Base-by-base conservation (phyloP, 2,113 vertebrate species). In the Cygnus atratus region DNA sequence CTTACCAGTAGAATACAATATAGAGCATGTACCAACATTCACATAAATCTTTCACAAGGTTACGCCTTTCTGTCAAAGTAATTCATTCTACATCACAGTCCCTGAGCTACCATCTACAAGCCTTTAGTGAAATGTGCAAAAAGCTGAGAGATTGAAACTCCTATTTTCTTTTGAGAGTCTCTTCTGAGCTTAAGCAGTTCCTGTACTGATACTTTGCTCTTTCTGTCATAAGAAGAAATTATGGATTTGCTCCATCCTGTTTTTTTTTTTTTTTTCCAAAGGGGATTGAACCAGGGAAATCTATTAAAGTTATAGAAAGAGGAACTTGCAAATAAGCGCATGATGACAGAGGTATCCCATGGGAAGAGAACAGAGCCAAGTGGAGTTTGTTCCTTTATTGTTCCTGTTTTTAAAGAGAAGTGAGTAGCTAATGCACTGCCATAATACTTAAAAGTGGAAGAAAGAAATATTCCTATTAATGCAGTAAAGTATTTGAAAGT, bases 51-150 rank as follows among this genome's bases (percentile, higher is more conserved):
- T 83, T 67, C 72, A 84, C 73, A 86, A 96, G 65, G 55, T 83
- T 84, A 25, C 75, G 77, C 13, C 65, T 95, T 92, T 95, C 75
- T 6, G 4, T 89, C 84, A 89, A 73, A 90, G n/a, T 78, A 90
- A 95, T 93, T 26, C 57, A 43, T 93, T 88, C 68, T 90, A 74
- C 74, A 82, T 50, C 84, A 54, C 28, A 77, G 72, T 95, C 78
- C 75, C 90, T 71, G 85, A 73, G 75, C 50, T 90, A 87, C 82
- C 52, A 67, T 63, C 63, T 66, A 46, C 37, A 83, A 83, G 8
- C 29, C 79, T 90, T 57, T 65, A 83, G 67, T 71, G 82, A 74
- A 90, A 85, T 43, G 87, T 61, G 55, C 43, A 85, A 83, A 84
- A 90, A 86, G 8, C 37, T 68, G 71, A 70, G 67, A 94, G 67